Conservation (phyloP, 2,888 invertebrate species). For the Drosophila maculinotata region DNA sequence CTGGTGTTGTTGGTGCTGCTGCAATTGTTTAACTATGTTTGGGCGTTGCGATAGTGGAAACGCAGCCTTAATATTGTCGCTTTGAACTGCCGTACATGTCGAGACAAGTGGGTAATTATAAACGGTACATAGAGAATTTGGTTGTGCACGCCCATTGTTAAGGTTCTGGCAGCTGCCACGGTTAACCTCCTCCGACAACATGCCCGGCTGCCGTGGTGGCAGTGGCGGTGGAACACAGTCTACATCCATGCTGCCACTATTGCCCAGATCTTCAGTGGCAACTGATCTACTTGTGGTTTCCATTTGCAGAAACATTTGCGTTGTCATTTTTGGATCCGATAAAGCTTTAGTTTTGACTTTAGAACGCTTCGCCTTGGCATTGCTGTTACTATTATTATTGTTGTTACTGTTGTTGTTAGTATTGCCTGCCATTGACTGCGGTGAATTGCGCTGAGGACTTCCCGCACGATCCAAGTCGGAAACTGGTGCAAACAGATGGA, state of each 20-base stretch:
- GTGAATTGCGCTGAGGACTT: conserved; percentile 70
- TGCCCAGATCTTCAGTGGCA: conserved; percentile 25
- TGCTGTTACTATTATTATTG: conserved; percentile 42
- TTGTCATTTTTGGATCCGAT: conserved; percentile 85
- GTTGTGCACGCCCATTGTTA: conserved; percentile 75
- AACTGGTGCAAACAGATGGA: conserved; percentile 73
- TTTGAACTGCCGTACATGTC: conserved; percentile 84
- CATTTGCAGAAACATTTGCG: conserved; percentile 85
- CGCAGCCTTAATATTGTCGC: conserved; percentile 84
- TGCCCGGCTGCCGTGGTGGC: conserved; percentile 87
- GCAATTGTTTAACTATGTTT: conserved; percentile 85
- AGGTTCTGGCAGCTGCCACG: conserved; percentile 80
- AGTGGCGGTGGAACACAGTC: conserved; percentile 86
- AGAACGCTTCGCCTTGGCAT: conserved; percentile 68
- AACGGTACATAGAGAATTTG: conserved; percentile 84
- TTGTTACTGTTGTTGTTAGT: conserved; percentile 25
- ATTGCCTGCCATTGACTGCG: conserved; percentile 25
- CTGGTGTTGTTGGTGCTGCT: conserved; percentile 74
- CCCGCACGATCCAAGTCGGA: conserved; percentile 84
- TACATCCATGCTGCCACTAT: conserved; percentile 39
- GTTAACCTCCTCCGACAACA: conserved; percentile 82
- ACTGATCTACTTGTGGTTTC: conserved; percentile 74
- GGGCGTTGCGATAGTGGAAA: conserved; percentile 85
- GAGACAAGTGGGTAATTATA: conserved; percentile 85
- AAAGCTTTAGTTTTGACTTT: conserved; percentile 85